Evolutionary conservation across 1,140 invertebrate genomes (phyloP), one percentile per base, ranked within the genome.

Genomic region (Cydia splendana): DNA sequence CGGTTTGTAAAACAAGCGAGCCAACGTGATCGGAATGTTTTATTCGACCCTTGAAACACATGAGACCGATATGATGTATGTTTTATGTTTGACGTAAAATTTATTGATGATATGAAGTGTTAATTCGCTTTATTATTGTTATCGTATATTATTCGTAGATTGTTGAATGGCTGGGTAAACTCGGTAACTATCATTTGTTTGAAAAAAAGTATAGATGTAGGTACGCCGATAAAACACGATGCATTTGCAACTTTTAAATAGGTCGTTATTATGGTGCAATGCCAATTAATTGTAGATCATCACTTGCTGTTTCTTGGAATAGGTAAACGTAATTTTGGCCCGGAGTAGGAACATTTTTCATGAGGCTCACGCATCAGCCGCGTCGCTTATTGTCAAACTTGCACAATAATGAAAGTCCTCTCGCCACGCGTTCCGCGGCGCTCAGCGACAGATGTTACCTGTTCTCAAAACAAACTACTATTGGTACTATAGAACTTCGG

Each of bases 11-110:
- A 93, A 91, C 90, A 91, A 89, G 88, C 89, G 85, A 87, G 81
- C 87, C 85, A 84, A 91, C 91, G 90, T 93, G 91, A 93, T 91
- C 89, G 89, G 91, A 93, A 93, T 93, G 89, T 88, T 90, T 90
- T 89, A 89, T 88, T 86, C 87, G 87, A 88, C 87, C 88, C 90
- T 85, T 82, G 79, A 84, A 91, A 91, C 91, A 91, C 91, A 91
- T 93, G 91, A 93, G 88, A 83, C 90, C 87, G 77, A 78, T 90
- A 88, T 92, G 89, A 92, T 92, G 85, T 91, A 91, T 91, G 88
- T 89, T 87, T 90, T 89, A 86, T 85, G 82, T 85, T 86, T 86
- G 85, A 90, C 84, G 82, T 85, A 75, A 75, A 85, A 86, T 85
- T 84, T 89, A 90, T 91, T 74, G 84, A 42, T 75, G 65, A 18